Conservation (phyloP, 2,888 invertebrate species). For the Achlya flavicornis region DNA sequence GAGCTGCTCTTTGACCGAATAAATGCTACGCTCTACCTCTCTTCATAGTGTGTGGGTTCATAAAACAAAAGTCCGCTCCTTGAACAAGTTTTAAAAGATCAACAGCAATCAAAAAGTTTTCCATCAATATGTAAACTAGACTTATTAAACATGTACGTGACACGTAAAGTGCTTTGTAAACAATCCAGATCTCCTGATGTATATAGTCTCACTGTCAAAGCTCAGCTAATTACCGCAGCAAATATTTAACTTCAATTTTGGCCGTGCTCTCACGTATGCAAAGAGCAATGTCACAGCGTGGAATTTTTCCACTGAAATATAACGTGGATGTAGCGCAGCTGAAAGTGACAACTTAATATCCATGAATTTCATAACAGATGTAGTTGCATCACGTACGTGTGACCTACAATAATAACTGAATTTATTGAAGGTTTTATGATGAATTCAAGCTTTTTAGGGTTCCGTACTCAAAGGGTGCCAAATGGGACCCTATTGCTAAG, state of each 20-base stretch:
- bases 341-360: constrained; percentile 34
- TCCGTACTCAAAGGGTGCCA: no score
- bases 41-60: no score
- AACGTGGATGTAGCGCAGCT: constrained; percentile 27
- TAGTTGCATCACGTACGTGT: constrained; percentile 40
- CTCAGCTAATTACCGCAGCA: constrained; percentile 56
- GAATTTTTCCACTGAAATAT: constrained; percentile 42
- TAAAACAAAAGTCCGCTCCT: background rate
- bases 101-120: background rate
- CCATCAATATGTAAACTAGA: background rate
- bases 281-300: constrained; percentile 27
- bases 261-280: constrained; percentile 50
- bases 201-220: constrained; percentile 45
- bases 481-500: no score
- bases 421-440: background rate
- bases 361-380: constrained; percentile 44
- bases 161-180: constrained; percentile 33
- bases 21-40: no score
- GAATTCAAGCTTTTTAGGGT: background rate
- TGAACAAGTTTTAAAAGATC: background rate
- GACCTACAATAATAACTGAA: background rate
- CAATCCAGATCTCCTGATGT: constrained; percentile 25
- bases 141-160: constrained; percentile 12
- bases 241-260: constrained; percentile 59
- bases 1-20: no score